Conservation (phyloP, 2,113 vertebrate genomes). For the Aramus guarauna region DNA sequence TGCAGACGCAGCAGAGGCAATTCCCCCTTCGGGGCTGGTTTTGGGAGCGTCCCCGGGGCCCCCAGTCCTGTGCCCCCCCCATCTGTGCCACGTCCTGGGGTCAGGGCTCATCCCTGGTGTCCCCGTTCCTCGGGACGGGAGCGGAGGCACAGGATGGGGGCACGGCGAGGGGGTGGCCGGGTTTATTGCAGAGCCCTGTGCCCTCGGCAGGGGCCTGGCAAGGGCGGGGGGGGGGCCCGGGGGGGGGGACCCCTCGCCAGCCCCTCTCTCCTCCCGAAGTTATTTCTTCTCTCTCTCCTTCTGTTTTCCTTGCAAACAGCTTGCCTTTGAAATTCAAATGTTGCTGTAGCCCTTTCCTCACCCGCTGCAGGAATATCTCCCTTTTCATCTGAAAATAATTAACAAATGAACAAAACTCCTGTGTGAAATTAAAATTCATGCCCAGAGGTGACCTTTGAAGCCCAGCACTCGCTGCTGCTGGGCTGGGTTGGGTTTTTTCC, state of each 20-base stretch:
- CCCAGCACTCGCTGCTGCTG: background rate
- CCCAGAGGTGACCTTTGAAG: conserved; percentile 65
- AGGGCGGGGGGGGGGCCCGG: background rate
- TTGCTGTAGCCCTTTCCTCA: background rate
- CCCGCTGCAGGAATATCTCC: conserved; percentile 47
- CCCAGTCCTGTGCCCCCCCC: background rate
- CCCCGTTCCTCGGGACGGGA: background rate
- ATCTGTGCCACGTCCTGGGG: accelerated
- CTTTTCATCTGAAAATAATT: conserved; percentile 61
- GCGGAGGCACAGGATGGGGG: accelerated
- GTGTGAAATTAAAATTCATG: conserved; percentile 70
- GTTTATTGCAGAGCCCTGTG: accelerated
- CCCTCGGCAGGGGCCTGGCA: accelerated
- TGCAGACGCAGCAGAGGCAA: background rate
- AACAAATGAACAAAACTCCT: conserved; percentile 55
- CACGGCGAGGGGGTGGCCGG: accelerated
- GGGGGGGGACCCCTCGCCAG: background rate
- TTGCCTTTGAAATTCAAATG: conserved; percentile 76
- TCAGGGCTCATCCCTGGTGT: background rate
- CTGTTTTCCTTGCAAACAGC: conserved; percentile 50
- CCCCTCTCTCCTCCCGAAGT: background rate
- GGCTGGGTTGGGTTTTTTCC: background rate
- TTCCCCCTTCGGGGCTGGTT: background rate
- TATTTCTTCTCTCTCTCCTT: background rate
- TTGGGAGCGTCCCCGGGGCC: accelerated